Evolutionary conservation across 2,888 invertebrate genomes (phyloP).

Genomic region (Clistopyga incitator): DNA sequence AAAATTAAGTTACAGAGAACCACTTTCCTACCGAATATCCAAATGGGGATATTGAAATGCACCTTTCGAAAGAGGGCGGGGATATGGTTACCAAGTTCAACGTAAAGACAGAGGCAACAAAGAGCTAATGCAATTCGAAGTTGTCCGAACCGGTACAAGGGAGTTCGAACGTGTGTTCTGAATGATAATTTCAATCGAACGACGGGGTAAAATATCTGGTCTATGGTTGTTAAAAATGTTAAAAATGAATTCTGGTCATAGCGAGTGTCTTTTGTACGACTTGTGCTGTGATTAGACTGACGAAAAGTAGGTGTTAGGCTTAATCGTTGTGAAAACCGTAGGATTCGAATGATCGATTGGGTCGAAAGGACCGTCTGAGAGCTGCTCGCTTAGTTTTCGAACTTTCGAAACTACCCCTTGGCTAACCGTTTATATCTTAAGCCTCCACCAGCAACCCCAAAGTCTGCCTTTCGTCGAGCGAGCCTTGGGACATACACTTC

Average conservation of each 20-base stretch:
- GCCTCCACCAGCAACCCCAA: slow-evolving; percentile 3
- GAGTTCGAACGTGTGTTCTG: background rate
- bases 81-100: too few species aligned
- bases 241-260: too few species aligned
- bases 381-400: background rate
- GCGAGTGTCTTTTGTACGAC: background rate
- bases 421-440: slow-evolving; percentile 9
- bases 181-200: slow-evolving; percentile 8
- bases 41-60: too few species aligned
- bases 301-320: background rate
- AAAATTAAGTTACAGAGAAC: too few species aligned
- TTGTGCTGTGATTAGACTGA: background rate
- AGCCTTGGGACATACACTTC: background rate
- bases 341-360: background rate
- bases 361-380: background rate
- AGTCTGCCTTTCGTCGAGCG: background rate
- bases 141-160: background rate
- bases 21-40: too few species aligned
- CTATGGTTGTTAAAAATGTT: too few species aligned
- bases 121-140: background rate
- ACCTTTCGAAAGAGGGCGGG: too few species aligned
- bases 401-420: slow-evolving; percentile 8
- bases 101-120: too few species aligned
- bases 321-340: background rate
- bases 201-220: too few species aligned